Evolutionary conservation across 1,140 invertebrate genomes (phyloP), one percentile per base, ranked within the genome.

Genomic region (Leptopilina boulardi): DNA sequence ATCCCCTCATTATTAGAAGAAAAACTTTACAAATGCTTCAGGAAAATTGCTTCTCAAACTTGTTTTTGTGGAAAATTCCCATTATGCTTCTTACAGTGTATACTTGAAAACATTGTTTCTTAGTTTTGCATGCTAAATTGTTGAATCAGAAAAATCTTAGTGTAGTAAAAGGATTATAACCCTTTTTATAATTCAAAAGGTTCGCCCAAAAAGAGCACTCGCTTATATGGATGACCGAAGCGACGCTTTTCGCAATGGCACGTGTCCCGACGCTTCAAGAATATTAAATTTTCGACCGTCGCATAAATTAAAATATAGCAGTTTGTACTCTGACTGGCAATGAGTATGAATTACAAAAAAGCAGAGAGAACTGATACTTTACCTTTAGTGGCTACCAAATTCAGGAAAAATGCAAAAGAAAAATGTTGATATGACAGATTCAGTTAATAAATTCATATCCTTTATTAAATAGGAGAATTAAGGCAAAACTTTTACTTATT

Each of bases 241-340:
- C 30, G 30, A 34, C 81, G 79, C 71, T 82, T 81, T 83, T 80
- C 75, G 71, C 77, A 41, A 54, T 73, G 85, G 82, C 87, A 85
- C 85, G 87, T 83, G 83, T 77, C 82, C 80, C 77, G 81, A 88
- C 85, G 84, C 82, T 51, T 76, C 70, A 82, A 87, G 89, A 89
- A 90, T 90, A 90, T 90, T 90, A 90, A 90, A 90, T 90, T 89
- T 83, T 86, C 77, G 78, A 74, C 80, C 83, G 81, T 82, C 85
- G 87, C 87, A 90, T 89, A 90, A 89, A 90, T 89, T 90, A 89
- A 89, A 90, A 88, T 87, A 88, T 88, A 88, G 85, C 85, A 83
- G 85, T 86, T 87, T 85, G 80, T 81, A 83, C 81, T 84, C 76
- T 26, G 76, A 75, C 78, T 86, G n/a, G n/a, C n/a, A n/a, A n/a